Evolutionary conservation across 2,888 invertebrate species (phyloP).

Genomic region (Panorpa germanica): DNA sequence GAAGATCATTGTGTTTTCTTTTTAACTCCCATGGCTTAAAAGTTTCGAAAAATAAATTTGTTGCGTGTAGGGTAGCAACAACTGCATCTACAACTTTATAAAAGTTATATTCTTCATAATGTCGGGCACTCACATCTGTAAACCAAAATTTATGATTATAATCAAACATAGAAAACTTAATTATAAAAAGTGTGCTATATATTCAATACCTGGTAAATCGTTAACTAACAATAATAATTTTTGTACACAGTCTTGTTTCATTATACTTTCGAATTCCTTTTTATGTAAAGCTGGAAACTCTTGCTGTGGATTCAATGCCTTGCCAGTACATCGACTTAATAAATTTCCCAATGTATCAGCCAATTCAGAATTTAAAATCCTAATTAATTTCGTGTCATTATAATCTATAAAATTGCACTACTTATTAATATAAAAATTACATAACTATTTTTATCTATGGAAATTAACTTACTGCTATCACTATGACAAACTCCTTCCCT

Average conservation of each 20-base stretch:
- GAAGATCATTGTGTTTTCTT: slow-evolving; percentile 33
- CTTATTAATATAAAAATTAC: slow-evolving; percentile 3
- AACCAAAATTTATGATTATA: slow-evolving; percentile 12
- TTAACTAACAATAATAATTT: slow-evolving; percentile 34
- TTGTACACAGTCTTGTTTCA: slow-evolving; percentile 26
- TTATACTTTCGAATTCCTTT: slow-evolving; percentile 25
- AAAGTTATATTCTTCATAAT: slow-evolving; percentile 60
- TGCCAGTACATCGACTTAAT: slow-evolving; percentile 58
- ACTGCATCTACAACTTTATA: slow-evolving; percentile 66
- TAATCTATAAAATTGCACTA: slow-evolving; percentile 45
- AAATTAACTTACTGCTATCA: slow-evolving; percentile 75
- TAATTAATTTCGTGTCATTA: slow-evolving; percentile 51
- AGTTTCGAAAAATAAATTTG: slow-evolving; percentile 75
- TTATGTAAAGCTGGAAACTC: slow-evolving; percentile 43
- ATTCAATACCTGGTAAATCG: slow-evolving; percentile 32
- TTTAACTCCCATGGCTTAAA: slow-evolving; percentile 77
- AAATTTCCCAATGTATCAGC: slow-evolving; percentile 89
- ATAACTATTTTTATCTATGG: neutral
- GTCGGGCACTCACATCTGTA: slow-evolving; percentile 38
- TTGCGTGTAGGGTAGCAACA: slow-evolving; percentile 50
- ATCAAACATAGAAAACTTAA: slow-evolving; percentile 1
- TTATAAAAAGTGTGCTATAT: slow-evolving; percentile 10
- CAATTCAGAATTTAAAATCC: slow-evolving; percentile 71
- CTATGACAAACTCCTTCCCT: slow-evolving; percentile 76
- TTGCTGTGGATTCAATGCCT: slow-evolving; percentile 57